Conservation (phyloP, 1,140 invertebrate species). For the Odontomachus brunneus region DNA sequence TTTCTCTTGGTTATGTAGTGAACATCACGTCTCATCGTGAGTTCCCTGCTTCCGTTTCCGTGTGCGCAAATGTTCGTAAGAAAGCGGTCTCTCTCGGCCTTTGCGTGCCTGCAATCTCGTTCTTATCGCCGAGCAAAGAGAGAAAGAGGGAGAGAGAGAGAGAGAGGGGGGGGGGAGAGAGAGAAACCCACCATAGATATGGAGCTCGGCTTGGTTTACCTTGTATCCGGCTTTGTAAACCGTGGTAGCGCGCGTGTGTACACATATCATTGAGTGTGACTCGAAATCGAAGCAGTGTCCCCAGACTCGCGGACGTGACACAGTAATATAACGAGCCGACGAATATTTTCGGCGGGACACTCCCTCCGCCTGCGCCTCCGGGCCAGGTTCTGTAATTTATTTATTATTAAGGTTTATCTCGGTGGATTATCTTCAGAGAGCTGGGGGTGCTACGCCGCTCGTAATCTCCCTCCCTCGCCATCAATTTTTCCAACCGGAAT, state of each 20-base stretch:
- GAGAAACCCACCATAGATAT: constrained; percentile 63
- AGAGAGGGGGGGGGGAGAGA: background rate
- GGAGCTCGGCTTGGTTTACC: constrained; percentile 69
- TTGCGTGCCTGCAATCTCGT: constrained; percentile 9
- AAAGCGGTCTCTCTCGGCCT: background rate
- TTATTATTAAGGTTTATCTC: constrained; percentile 46
- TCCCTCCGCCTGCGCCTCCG: background rate
- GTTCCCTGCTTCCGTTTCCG: background rate
- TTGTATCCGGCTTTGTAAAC: constrained; percentile 73
- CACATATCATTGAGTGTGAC: constrained; percentile 77
- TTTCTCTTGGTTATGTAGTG: no score
- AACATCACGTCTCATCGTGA: background rate
- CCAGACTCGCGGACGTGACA: constrained; percentile 61
- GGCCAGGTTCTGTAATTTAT: constrained; percentile 42
- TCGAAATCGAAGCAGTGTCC: constrained; percentile 72
- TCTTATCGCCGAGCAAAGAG: constrained; percentile 16
- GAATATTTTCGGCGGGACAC: constrained; percentile 52
- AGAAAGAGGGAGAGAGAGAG: no score
- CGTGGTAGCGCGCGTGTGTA: constrained; percentile 70
- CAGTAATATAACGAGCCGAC: constrained; percentile 61
- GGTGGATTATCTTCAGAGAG: constrained; percentile 6
- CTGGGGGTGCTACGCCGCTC: background rate
- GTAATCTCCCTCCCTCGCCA: background rate
- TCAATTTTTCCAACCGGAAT: constrained; percentile 52
- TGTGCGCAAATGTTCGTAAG: background rate